Percentiles rank a stretch among this genome's conserved stretches.
These are phyloP conservation scores for Agriopis marginaria DNA, from an alignment of 2,888 invertebrate genomes.

Conservation along the genomic window DNA sequence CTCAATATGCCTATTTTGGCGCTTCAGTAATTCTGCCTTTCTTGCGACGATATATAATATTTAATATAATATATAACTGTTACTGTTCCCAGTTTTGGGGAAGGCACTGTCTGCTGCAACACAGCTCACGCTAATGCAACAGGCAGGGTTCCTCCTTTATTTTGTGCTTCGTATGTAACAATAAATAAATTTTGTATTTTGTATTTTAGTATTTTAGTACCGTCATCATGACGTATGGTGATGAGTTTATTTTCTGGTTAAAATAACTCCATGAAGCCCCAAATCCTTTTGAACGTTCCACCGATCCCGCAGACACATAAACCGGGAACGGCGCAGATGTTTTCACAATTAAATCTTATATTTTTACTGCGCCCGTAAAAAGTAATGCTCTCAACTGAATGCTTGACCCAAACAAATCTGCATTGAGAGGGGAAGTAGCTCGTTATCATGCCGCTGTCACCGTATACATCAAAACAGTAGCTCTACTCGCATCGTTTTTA, in stretches of 20 bases:
- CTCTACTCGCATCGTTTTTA: not conserved
- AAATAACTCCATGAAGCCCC: not conserved
- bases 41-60: too few relatives aligned
- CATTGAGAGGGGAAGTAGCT: slow-evolving; percentile 63
- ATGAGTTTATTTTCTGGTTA: not conserved
- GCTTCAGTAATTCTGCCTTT: too few relatives aligned
- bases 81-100: too few relatives aligned
- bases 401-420: slow-evolving; percentile 43
- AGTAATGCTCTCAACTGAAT: slow-evolving; percentile 34
- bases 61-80: too few relatives aligned
- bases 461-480: slow-evolving; percentile 36
- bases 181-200: too few relatives aligned
- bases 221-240: not conserved
- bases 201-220: not conserved
- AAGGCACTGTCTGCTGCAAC: too few relatives aligned
- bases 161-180: too few relatives aligned
- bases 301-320: slow-evolving; percentile 14
- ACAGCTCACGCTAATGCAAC: too few relatives aligned
- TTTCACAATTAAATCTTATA: slow-evolving; percentile 38
- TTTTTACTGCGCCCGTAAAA: slow-evolving; percentile 41
- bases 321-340: slow-evolving; percentile 34
- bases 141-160: too few relatives aligned
- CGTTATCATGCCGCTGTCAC: slow-evolving; percentile 52
- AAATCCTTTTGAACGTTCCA: slow-evolving; percentile 16
- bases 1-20: too few relatives aligned